Base-by-base conservation (phyloP, 1,140 invertebrate species). In the Anthonomus grandis region DNA sequence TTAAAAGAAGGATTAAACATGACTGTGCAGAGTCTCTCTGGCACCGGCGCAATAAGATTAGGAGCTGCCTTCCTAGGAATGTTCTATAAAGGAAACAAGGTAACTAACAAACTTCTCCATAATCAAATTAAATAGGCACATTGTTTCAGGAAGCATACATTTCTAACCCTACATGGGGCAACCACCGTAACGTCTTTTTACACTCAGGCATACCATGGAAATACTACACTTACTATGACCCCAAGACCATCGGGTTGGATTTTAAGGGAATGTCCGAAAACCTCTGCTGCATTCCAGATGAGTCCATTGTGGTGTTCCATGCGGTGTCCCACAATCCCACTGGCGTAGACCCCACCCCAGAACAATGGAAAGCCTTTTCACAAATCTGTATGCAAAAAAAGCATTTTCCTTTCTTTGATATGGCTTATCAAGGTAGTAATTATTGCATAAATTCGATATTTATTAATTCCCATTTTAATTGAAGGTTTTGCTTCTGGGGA, bases 301-400 rank as follows among this genome's bases (percentile, higher is more conserved):
- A 89, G 68, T 83, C 95, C 1, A 91, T 97, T 1, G 84, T 99
- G 39, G 85, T 99, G 63, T 77, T 99, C 3, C 96, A 99, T 78
- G 90, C 91, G 0, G 95, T 92, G 77, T 95, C 95, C 6, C 97
- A 99, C 74, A 99, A 98, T 80, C 97, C 97, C 8, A 99, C 96
- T 9, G 96, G 97, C 39, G 84, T 90, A 56, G 93, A 96, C 76
- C 91, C 91, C 21, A 91, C 85, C 4, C 75, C 82, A 13, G 90
- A 93, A 31, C 88, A 94, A 72, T 95, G 91, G 91, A 74, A 78
- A 51, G 76, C 86, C 74, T 86, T 95, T 65, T 90, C 90, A 10
- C 79, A 90, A 65, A 76, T 94, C 25, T 82, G 92, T 57, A 79
- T 89, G 75, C 78, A 85, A 60, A 87, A 83, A 68, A 83, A 88